Evolutionary conservation across 1,140 invertebrate genomes (phyloP).

Genomic region (Trichonephila inaurata): DNA sequence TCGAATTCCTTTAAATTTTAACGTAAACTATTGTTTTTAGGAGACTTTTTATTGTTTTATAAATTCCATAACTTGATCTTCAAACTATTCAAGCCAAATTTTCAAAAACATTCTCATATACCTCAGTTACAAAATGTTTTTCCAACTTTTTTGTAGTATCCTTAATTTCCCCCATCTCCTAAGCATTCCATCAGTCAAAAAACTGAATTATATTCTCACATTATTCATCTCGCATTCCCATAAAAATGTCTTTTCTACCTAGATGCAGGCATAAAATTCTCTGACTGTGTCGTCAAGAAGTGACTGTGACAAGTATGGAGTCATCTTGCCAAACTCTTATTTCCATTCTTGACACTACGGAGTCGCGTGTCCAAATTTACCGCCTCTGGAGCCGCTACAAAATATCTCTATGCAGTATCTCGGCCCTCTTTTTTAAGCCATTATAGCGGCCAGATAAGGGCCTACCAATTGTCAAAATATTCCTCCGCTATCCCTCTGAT

Average conservation of each 20-base stretch:
- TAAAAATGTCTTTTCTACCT: constrained; percentile 27
- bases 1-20: no score
- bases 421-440: constrained; percentile 20
- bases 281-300: constrained; percentile 14
- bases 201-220: constrained; percentile 58
- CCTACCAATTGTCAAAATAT: constrained; percentile 67
- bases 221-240: constrained; percentile 18
- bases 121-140: not conserved
- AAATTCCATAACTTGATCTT: no score
- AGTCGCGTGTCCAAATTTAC: constrained; percentile 54
- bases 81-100: no score
- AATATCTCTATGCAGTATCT: constrained; percentile 34
- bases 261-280: constrained; percentile 34
- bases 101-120: not conserved
- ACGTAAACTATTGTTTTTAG: no score
- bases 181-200: constrained; percentile 38
- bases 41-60: no score
- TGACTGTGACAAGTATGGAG: constrained; percentile 36
- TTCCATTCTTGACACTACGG: constrained; percentile 49
- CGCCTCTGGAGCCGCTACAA: constrained; percentile 29
- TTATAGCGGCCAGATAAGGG: constrained; percentile 37
- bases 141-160: not conserved
- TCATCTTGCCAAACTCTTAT: constrained; percentile 51
- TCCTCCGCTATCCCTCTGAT: constrained; percentile 57
- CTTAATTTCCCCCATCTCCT: not conserved